These are phyloP conservation scores for Germaria angustata DNA, from an alignment of 2,888 invertebrate genomes.

Conservation along the genomic window DNA sequence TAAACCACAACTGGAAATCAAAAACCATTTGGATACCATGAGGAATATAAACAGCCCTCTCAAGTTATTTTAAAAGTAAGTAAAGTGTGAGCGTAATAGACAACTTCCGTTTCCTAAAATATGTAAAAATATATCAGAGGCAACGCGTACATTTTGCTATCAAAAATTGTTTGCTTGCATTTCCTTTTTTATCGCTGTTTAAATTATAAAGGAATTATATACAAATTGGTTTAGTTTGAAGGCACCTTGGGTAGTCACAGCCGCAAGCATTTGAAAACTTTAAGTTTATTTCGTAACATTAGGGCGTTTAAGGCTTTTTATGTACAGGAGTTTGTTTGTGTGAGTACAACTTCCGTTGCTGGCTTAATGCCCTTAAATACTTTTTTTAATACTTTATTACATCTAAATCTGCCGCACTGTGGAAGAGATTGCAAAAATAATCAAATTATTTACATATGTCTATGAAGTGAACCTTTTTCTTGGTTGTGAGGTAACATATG, in stretches of 20 bases:
- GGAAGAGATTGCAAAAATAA: too few relatives aligned
- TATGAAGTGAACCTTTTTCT: too few relatives aligned
- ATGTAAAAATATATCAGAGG: background rate
- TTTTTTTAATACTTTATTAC: slow-evolving; percentile 50
- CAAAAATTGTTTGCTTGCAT: slow-evolving; percentile 12
- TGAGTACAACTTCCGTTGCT: slow-evolving; percentile 54
- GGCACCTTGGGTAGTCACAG: slow-evolving; percentile 38
- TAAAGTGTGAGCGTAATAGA: slow-evolving; percentile 38
- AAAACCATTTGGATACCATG: slow-evolving; percentile 22
- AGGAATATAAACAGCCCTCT: background rate
- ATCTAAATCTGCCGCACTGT: background rate
- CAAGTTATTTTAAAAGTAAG: background rate
- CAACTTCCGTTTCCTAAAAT: slow-evolving; percentile 59
- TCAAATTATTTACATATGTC: too few relatives aligned
- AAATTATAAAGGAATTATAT: slow-evolving; percentile 14
- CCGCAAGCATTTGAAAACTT: slow-evolving; percentile 3
- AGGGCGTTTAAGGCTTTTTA: background rate
- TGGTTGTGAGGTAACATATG: too few relatives aligned
- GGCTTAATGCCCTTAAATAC: slow-evolving; percentile 49
- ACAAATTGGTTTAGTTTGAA: slow-evolving; percentile 14
- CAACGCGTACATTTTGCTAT: background rate
- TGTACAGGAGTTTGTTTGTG: background rate
- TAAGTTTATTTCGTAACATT: background rate
- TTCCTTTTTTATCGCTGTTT: slow-evolving; percentile 15
- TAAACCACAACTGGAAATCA: slow-evolving; percentile 6